A percentile compares a stretch with the other conserved stretches of the same genome.
These are phyloP conservation scores for Nothoprocta perdicaria DNA, from an alignment of 2,113 vertebrate genomes.

Conservation along the genomic window DNA sequence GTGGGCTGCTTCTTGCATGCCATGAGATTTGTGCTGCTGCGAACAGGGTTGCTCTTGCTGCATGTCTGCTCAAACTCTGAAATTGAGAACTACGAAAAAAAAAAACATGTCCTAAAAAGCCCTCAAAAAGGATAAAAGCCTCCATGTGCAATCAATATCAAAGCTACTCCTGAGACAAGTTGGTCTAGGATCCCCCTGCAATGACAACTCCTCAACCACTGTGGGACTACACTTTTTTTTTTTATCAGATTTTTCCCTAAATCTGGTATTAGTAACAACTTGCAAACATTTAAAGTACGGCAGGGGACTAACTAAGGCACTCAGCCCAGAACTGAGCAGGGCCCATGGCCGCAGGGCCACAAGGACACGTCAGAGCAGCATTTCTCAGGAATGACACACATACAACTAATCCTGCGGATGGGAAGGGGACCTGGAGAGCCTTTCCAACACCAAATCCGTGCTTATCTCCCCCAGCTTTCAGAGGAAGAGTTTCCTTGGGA, in stretches of 20 bases:
- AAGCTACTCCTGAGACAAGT: not conserved
- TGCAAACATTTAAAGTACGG: not conserved
- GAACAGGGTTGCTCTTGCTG: conserved; percentile 15
- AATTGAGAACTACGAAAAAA: not conserved
- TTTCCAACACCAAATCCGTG: not conserved
- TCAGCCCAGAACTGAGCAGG: not conserved
- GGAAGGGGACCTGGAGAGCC: not conserved
- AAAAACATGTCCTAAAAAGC: not conserved
- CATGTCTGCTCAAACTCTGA: not conserved
- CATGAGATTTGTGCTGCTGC: not conserved
- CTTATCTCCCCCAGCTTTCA: not conserved
- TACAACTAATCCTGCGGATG: not conserved
- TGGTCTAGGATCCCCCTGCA: not conserved
- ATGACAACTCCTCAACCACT: not conserved
- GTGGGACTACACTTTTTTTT: not conserved
- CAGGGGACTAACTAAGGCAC: not conserved
- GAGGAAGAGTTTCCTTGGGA: not conserved
- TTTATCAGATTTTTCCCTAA: too few relatives aligned
- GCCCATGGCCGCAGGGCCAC: not conserved
- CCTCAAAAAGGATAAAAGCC: not conserved
- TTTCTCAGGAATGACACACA: not conserved
- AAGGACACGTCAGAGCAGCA: not conserved
- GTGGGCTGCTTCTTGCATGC: not conserved
- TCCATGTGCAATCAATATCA: not conserved
- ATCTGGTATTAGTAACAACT: not conserved